Conservation (phyloP, 2,888 invertebrate genomes). For the Galerucella pusilla region DNA sequence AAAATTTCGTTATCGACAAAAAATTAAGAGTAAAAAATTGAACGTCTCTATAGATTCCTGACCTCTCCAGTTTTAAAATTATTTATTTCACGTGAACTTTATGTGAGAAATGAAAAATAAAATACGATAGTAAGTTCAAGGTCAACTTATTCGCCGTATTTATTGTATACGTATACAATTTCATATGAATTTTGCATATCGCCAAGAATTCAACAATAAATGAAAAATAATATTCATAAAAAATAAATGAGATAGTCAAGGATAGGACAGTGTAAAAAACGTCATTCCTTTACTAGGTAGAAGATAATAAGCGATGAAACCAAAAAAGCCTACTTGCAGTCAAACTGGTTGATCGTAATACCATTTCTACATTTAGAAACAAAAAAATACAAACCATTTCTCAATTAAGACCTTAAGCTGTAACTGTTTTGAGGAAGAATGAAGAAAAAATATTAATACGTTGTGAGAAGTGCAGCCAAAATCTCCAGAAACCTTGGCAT, state of each 20-base stretch:
- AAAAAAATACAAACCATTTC: too few species aligned
- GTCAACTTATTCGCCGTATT: constrained; percentile 5
- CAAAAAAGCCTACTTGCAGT: too few species aligned
- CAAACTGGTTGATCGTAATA: too few species aligned
- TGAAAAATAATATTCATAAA: constrained; percentile 1
- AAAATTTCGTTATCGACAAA: neutral
- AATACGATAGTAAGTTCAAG: constrained; percentile 20
- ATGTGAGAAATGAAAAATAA: constrained; percentile 12
- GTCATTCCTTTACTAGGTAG: too few species aligned
- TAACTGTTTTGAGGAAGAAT: too few species aligned
- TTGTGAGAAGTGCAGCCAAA: too few species aligned
- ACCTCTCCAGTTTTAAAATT: constrained; percentile 12
- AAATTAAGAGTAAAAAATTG: neutral
- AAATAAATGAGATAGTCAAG: neutral
- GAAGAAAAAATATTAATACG: too few species aligned
- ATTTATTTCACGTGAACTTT: constrained; percentile 8
- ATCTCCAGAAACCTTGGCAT: too few species aligned
- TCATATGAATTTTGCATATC: constrained; percentile 9
- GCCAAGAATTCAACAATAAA: neutral
- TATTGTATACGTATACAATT: constrained; percentile 3
- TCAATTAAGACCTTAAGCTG: too few species aligned
- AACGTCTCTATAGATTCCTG: neutral
- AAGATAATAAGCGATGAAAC: too few species aligned
- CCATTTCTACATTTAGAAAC: too few species aligned
- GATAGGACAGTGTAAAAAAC: neutral